Evolutionary conservation across 2,888 invertebrate species (phyloP), one percentile per base, ranked within the genome.

Genomic region (Trissonchulus latispiculum): DNA sequence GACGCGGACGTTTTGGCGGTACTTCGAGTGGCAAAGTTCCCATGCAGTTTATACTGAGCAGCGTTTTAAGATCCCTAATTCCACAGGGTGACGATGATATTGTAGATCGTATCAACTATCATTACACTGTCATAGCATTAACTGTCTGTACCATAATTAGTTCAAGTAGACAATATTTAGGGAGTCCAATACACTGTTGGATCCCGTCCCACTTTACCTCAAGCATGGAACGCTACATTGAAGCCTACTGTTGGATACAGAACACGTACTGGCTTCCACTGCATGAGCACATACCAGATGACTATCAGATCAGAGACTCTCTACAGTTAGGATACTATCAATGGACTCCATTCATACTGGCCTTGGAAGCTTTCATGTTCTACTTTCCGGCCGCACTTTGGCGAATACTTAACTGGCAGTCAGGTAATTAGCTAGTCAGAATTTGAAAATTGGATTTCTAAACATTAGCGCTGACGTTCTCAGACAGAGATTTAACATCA

Each of bases 241-340:
- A 71, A 71, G 32, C 15, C 31, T 71, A 69, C 32, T 71, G 71
- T 67, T 71, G 71, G 71, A 67, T 71, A 2, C 71, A 71, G 29
- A 71, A 71, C 66, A 71, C 71, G 15, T 71, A 71, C 29, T 71
- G 71, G 71, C 2, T 71, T n/a, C 71, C 71, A 2, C 8, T 67
- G 66, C 71, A 71, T 29, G 71, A 71, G 32, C 48, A 71, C 29
- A 71, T 71, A 28, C 71, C 71, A 3, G 71, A 71, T 61, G 71
- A 71, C 29, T 61, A n/a, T 3, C 3, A 67, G 15, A 29, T 31
- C n/a, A 71, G 71, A 29, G 71, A 71, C 18, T 23, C 15, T 62
- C 62, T 29, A 3, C 71, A 71, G 32, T 3, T 71, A 2, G 67
- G 71, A 15, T 71, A 71, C 29, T 71, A 71, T 35, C 71, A 71